Evolutionary conservation across 2,797 vertebrate species (phyloP).

Genomic region (Chrysocyon brachyurus): DNA sequence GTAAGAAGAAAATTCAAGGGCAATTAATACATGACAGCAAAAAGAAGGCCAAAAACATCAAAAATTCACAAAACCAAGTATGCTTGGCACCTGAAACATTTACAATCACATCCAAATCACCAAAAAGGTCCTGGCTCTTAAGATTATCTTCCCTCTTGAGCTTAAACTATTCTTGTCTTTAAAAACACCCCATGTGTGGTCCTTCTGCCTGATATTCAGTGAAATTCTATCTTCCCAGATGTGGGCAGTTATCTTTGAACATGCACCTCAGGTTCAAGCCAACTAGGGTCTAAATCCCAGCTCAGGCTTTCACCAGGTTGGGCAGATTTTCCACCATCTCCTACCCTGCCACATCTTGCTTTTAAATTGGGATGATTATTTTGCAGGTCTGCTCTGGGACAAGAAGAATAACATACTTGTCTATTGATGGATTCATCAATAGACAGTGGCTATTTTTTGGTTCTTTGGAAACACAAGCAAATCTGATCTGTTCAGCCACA

Average conservation of each 20-base stretch:
- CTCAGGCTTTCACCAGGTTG: not conserved
- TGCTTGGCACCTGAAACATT: not conserved
- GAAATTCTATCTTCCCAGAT: not conserved
- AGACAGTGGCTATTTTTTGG: not conserved
- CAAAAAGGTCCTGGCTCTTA: not conserved
- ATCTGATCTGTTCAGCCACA: not conserved
- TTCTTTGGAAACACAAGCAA: not conserved
- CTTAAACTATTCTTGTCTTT: not conserved
- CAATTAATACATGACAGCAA: not conserved
- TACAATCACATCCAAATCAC: not conserved
- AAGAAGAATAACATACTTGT: not conserved
- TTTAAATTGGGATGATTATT: not conserved
- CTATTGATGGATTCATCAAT: not conserved
- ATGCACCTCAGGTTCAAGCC: not conserved
- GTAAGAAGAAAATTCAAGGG: constrained; percentile 28
- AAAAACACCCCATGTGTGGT: not conserved
- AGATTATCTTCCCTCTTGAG: not conserved
- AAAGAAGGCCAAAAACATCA: not conserved
- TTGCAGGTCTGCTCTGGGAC: not conserved
- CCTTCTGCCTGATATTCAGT: not conserved
- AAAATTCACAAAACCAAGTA: not conserved
- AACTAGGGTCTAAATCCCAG: not conserved
- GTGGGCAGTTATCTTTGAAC: not conserved
- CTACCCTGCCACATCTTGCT: not conserved
- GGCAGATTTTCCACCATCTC: not conserved